Percentiles rank a stretch among this genome's conserved stretches.
These are phyloP conservation scores for Vimba vimba DNA, from an alignment of 2,113 vertebrate genomes.

Conservation along the genomic window DNA sequence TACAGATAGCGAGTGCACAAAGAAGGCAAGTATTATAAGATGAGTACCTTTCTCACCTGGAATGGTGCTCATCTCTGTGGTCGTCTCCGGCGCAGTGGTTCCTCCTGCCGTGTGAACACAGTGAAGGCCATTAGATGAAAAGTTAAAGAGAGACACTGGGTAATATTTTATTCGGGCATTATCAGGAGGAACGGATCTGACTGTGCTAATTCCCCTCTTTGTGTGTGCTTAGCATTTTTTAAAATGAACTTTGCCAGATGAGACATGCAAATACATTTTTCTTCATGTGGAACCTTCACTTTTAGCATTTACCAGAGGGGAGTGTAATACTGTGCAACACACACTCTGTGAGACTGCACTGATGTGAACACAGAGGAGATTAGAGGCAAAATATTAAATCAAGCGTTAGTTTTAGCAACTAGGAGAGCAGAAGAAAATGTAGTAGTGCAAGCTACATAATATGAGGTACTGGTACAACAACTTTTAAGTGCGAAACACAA, in stretches of 20 bases:
- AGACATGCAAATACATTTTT: constrained; percentile 4
- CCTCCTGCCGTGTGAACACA: constrained; percentile 43
- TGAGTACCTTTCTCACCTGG: constrained; percentile 36
- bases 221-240: constrained; percentile 18
- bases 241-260: constrained; percentile 15
- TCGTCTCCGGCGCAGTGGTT: constrained; percentile 50
- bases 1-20: neutral
- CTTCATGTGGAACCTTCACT: constrained; percentile 9
- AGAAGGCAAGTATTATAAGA: neutral
- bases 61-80: constrained; percentile 37
- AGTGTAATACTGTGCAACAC: constrained; percentile 18
- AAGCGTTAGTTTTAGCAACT: neutral
- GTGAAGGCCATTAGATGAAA: constrained; percentile 32
- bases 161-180: constrained; percentile 7
- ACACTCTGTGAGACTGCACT: constrained; percentile 38
- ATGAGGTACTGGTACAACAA: neutral
- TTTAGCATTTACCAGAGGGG: neutral
- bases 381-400: neutral
- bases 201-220: constrained; percentile 20
- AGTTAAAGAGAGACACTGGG: neutral
- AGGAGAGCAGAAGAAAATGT: neutral
- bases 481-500: too few relatives aligned
- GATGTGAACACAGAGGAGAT: constrained; percentile 15
- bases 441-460: neutral
- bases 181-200: constrained; percentile 4